Percentiles rank a stretch among this genome's conserved stretches.
Conservation (phyloP, 2,888 invertebrate genomes). For the Drosophila pseudotakahashii region DNA sequence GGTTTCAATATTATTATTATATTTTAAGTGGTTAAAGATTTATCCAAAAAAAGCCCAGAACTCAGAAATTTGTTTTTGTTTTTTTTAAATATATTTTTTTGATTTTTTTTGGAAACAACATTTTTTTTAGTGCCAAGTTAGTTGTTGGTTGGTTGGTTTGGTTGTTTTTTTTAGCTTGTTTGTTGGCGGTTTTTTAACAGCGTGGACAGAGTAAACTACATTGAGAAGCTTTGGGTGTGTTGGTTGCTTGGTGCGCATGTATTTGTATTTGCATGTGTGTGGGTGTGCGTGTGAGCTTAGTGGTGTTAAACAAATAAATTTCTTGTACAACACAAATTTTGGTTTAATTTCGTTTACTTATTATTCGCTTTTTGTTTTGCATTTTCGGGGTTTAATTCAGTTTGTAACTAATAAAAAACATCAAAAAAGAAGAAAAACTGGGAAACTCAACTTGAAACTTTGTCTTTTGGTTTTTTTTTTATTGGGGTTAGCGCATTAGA, state of each 20-base stretch:
- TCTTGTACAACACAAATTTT: slow-evolving; percentile 68
- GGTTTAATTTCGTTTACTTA: slow-evolving; percentile 28
- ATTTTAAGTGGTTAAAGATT: slow-evolving; percentile 20
- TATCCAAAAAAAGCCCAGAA: slow-evolving; percentile 81
- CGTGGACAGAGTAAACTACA: slow-evolving; percentile 66
- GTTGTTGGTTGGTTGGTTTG: slow-evolving; percentile 30
- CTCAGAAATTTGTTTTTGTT: slow-evolving; percentile 82
- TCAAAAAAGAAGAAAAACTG: slow-evolving; percentile 60
- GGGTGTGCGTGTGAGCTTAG: slow-evolving; percentile 59
- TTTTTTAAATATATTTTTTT: slow-evolving; percentile 55
- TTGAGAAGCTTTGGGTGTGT: slow-evolving; percentile 67
- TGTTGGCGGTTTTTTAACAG: slow-evolving; percentile 55
- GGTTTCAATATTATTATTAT: slow-evolving; percentile 15
- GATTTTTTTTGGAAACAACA: slow-evolving; percentile 13
- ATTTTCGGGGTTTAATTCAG: slow-evolving; percentile 25
- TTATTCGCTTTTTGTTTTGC: slow-evolving; percentile 6
- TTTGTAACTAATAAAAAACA: slow-evolving; percentile 52
- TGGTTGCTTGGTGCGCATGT: slow-evolving; percentile 36
- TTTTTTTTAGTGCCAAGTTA: slow-evolving; percentile 48
- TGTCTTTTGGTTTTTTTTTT: slow-evolving; percentile 34
- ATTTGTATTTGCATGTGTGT: slow-evolving; percentile 26
- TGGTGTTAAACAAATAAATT: slow-evolving; percentile 74
- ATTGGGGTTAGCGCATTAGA: slow-evolving; percentile 44
- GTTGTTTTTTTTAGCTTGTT: slow-evolving; percentile 19
- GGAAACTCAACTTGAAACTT: slow-evolving; percentile 65